phyloP scores from a whole-genome alignment of 2,797 vertebrate species.

The Simalia tracyae region DNA sequence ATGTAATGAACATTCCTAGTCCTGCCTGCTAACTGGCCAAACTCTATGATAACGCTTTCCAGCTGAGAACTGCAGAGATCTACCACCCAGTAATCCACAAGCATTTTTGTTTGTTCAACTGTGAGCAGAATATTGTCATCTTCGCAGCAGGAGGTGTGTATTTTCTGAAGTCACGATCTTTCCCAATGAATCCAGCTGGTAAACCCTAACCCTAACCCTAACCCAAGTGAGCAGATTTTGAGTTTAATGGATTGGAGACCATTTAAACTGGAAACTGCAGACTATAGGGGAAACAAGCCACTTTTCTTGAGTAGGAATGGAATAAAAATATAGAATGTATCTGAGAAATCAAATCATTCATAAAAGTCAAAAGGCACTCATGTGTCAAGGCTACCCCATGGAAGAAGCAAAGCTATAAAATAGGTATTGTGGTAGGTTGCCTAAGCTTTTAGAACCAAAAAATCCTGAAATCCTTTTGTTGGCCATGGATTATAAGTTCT shows the following conservation, averaged over 20 bases:
- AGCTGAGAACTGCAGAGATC: neutral
- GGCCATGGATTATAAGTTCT: neutral
- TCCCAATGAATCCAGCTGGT: neutral
- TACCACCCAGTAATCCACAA: neutral
- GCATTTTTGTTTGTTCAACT: neutral
- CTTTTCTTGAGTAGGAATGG: neutral
- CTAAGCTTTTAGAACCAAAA: neutral
- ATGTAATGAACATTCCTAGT: neutral
- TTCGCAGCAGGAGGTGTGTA: rapidly evolving
- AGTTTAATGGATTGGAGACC: neutral
- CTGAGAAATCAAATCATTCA: conserved; percentile 56
- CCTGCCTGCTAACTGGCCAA: neutral
- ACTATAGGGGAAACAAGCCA: neutral
- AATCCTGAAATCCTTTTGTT: neutral
- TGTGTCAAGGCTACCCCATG: conserved; percentile 7
- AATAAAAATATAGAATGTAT: conserved; percentile 36
- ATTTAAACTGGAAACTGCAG: neutral
- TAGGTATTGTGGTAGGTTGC: neutral
- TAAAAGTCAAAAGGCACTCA: conserved; percentile 61
- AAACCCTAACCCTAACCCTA: too few species aligned
- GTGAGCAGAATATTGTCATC: neutral
- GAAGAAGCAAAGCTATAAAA: neutral
- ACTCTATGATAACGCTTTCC: neutral
- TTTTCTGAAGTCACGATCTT: neutral
- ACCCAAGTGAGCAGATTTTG: neutral